Evolutionary conservation across 2,797 vertebrate species (phyloP).

Genomic region (Poecilia wingei): DNA sequence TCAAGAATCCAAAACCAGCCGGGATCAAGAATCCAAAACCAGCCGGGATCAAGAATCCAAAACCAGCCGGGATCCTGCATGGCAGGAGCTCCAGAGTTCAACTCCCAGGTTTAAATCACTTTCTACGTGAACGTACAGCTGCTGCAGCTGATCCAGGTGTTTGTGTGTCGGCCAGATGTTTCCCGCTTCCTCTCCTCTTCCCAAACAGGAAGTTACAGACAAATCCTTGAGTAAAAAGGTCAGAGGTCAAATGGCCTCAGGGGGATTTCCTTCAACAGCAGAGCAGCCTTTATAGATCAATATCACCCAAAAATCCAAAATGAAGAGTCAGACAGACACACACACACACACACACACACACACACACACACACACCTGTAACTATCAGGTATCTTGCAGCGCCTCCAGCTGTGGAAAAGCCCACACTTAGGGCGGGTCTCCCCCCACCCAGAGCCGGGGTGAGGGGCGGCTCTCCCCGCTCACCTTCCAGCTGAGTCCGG

Average conservation of each 20-base stretch:
- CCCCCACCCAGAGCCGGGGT: neutral
- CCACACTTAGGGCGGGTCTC: conserved; percentile 3
- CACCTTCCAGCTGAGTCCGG: conserved; percentile 45
- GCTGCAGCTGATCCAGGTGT: conserved; percentile 32
- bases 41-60: too few species aligned
- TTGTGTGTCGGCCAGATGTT: conserved; percentile 22
- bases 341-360: too few species aligned
- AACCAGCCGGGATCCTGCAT: too few species aligned
- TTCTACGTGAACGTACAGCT: neutral
- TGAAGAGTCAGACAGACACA: too few species aligned
- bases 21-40: too few species aligned
- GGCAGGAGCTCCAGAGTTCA: neutral
- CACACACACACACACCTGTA: too few species aligned
- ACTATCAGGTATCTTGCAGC: too few species aligned
- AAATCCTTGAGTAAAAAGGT: conserved; percentile 58
- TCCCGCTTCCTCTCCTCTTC: conserved; percentile 51
- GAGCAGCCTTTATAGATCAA: neutral
- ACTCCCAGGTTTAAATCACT: neutral
- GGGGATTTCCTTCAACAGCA: conserved; percentile 33
- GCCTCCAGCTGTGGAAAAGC: neutral
- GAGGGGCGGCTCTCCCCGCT: conserved; percentile 10
- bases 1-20: too few species aligned
- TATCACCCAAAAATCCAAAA: too few species aligned
- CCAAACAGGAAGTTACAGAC: conserved; percentile 59
- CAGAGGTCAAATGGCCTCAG: conserved; percentile 53